Conservation (phyloP, 2,797 vertebrate genomes). For the Lophius americanus region DNA sequence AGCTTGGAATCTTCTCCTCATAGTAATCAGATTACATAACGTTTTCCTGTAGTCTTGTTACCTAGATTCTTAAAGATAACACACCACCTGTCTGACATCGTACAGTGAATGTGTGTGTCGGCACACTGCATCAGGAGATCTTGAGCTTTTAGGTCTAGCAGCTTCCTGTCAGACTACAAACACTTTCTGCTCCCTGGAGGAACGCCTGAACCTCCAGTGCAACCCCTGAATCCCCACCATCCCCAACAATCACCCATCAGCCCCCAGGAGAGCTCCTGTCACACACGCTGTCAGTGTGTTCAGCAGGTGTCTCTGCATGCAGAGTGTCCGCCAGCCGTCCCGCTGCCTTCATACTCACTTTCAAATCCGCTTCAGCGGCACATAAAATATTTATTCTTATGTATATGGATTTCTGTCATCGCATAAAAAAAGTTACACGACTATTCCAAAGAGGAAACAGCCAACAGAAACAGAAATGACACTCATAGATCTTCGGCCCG, state of each 20-base stretch:
- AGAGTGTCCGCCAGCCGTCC: constrained; percentile 13
- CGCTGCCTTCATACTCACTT: constrained; percentile 3
- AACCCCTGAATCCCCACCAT: neutral
- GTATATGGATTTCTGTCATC: constrained; percentile 3
- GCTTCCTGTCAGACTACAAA: constrained; percentile 57
- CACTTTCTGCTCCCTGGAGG: constrained; percentile 55
- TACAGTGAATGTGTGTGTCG: neutral
- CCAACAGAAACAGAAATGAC: neutral
- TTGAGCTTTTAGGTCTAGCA: constrained; percentile 22
- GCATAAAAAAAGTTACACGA: neutral
- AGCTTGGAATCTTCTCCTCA: too few relatives aligned
- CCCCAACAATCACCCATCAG: constrained; percentile 23
- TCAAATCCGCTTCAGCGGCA: neutral
- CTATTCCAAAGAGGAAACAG: constrained; percentile 10
- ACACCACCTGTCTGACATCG: too few relatives aligned
- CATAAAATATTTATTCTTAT: neutral
- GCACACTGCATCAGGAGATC: neutral
- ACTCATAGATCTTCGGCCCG: too few relatives aligned
- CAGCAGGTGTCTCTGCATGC: constrained; percentile 46
- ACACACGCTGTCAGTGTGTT: constrained; percentile 56
- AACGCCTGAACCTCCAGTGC: constrained; percentile 26
- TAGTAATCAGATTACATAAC: constrained; percentile 1
- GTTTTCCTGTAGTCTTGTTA: neutral
- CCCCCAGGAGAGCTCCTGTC: constrained; percentile 64
- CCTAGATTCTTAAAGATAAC: too few relatives aligned